Percentiles rank a stretch among this genome's conserved stretches.
phyloP scores from a whole-genome alignment of 2,888 invertebrate genomes.

The Melinaea menophilus region DNA sequence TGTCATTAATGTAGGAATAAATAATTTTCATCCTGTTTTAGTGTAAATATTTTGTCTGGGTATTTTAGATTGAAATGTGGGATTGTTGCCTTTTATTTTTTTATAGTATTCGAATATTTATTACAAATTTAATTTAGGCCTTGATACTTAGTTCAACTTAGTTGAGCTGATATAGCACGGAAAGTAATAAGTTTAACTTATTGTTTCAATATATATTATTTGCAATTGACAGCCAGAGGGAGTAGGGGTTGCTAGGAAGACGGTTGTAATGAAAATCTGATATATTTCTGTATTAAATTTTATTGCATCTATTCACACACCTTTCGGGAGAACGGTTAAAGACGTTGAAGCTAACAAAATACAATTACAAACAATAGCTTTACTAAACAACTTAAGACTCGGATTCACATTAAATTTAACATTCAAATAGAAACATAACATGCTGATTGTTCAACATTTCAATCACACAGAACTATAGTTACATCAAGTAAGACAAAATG shows the following conservation, averaged over 20 bases:
- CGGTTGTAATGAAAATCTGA: conserved; percentile 39
- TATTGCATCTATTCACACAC: conserved; percentile 81
- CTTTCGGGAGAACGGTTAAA: conserved; percentile 65
- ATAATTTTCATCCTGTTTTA: not conserved
- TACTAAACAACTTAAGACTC: conserved; percentile 32
- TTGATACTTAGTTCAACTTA: not conserved
- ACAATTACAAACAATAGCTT: conserved; percentile 33
- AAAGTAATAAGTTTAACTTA: too few species aligned
- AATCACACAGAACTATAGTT: conserved; percentile 37
- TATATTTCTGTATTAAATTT: conserved; percentile 75
- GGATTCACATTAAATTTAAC: conserved; percentile 21
- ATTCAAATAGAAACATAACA: conserved; percentile 29
- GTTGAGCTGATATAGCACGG: not conserved
- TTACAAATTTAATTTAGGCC: too few species aligned
- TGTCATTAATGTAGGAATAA: conserved; percentile 4
- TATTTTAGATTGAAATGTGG: not conserved
- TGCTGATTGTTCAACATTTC: conserved; percentile 31
- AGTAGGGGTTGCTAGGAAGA: not conserved
- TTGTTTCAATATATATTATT: too few species aligned
- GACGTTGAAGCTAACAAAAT: conserved; percentile 47
- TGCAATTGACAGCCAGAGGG: too few species aligned
- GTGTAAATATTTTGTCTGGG: not conserved
- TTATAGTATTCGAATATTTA: too few species aligned
- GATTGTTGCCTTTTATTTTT: not conserved
- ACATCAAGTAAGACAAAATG: conserved; percentile 25